Base-by-base conservation (phyloP, 2,888 invertebrate genomes). In the Geophilus truncorum region DNA sequence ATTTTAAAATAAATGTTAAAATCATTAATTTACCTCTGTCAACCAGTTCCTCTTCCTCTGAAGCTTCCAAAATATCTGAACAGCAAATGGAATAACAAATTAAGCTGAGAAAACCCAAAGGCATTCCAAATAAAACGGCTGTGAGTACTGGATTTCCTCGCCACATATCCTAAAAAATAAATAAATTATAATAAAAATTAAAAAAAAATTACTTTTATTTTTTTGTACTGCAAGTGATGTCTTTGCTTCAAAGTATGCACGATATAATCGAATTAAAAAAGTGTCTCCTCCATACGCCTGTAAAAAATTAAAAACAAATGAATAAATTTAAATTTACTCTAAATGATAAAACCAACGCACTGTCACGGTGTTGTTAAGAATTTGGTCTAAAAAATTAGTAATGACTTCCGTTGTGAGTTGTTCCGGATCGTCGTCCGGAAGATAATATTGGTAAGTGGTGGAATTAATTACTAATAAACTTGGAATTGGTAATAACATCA, bases 81-180 rank as follows among this genome's bases (percentile, higher is more conserved):
- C 98, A 98, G 88, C 96, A 98, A 82, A 97, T 93, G 0, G 97
- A 96, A 87, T 98, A 98, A 86, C 96, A 92, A 84, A 99, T 97
- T 23, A 98, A 91, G 25, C 94, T 93, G 23, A 99, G 90, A 86
- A 99, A 97, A 40, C 96, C 95, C 70, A 96, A 89, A 0, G 98
- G 98, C 82, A 98, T 90, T 0, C 98, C 97, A 87, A 99, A 97
- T 79, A 99, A 90, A 4, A 98, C 92, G 34, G 95, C 90, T 4
- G 97, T 97, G 82, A 99, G 89, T 82, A 98, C 94, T 0, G 98
- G 96, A 89, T 96, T 96, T 10, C 95, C 96, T 83, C 89, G 90
- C 95, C 96, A 96, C 95, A 96, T 96, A 83, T 92, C 93, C 81
- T 83, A 25, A 5, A 82, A 80, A 30, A 36, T 45, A 18, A n/a